A percentile compares a stretch with the other conserved stretches of the same genome.
Conservation (phyloP, 2,113 vertebrate genomes). For the Calidris pygmaea region DNA sequence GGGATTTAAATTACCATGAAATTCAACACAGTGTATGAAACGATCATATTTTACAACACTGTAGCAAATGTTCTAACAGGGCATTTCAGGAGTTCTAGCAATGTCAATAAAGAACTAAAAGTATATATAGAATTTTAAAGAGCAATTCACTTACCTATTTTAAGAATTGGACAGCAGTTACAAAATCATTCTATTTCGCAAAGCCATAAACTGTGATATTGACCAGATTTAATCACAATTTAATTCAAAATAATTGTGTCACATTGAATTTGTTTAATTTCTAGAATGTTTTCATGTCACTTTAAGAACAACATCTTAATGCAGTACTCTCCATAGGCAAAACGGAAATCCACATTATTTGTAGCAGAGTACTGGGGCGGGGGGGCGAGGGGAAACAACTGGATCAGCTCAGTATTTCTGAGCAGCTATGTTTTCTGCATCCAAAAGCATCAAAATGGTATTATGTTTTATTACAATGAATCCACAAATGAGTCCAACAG, state of each 20-base stretch:
- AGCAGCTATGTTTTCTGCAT: constrained; percentile 3
- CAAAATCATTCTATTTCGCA: background rate
- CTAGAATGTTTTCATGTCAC: background rate
- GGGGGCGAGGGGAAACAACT: background rate
- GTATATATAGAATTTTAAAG: background rate
- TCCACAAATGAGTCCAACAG: background rate
- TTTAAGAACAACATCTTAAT: background rate
- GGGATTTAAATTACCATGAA: background rate
- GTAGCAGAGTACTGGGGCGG: background rate
- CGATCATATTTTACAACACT: background rate
- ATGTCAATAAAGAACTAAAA: constrained; percentile 1
- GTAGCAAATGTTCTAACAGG: background rate
- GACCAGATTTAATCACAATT: background rate
- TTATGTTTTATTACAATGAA: constrained; percentile 14
- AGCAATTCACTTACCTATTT: background rate
- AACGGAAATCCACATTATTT: background rate
- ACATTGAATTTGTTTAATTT: background rate
- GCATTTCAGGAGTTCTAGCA: background rate
- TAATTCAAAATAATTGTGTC: background rate
- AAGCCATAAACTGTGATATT: background rate
- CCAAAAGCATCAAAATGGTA: background rate
- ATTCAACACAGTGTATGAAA: background rate
- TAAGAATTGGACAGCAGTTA: background rate
- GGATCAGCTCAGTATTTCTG: constrained; percentile 14
- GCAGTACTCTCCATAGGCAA: background rate